Evolutionary conservation across 2,797 vertebrate species (phyloP).

Genomic region (Thaleichthys pacificus): DNA sequence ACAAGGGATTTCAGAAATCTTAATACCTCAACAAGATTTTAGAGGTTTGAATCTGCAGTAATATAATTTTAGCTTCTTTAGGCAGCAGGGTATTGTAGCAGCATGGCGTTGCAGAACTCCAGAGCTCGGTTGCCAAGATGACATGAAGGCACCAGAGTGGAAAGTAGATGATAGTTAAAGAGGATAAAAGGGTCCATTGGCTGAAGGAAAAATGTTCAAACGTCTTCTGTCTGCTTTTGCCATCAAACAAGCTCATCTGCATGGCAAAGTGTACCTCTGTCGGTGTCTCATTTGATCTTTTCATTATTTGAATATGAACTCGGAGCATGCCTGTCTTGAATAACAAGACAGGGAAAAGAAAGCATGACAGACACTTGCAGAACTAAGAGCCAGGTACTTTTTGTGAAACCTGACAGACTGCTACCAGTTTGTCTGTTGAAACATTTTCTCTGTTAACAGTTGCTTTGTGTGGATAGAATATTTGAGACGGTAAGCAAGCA

Average conservation of each 20-base stretch:
- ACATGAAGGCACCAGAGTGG: constrained; percentile 53
- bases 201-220: constrained; percentile 65
- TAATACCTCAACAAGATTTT: constrained; percentile 17
- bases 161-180: constrained; percentile 65
- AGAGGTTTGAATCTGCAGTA: neutral
- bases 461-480: constrained; percentile 48
- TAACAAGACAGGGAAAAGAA: constrained; percentile 57
- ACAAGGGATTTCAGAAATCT: constrained; percentile 14
- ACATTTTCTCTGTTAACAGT: constrained; percentile 53
- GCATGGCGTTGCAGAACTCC: constrained; percentile 43
- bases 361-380: constrained; percentile 56
- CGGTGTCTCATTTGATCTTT: constrained; percentile 65
- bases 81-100: constrained; percentile 31
- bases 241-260: constrained; percentile 68
- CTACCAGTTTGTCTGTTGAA: constrained; percentile 55
- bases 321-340: constrained; percentile 54
- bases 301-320: constrained; percentile 64
- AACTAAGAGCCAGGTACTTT: constrained; percentile 57
- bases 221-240: constrained; percentile 60
- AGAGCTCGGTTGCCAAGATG: constrained; percentile 55
- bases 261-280: constrained; percentile 60
- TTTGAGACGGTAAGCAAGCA: constrained; percentile 38
- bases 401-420: constrained; percentile 58
- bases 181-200: constrained; percentile 68
- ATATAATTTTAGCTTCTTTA: neutral